phyloP scores from a whole-genome alignment of 2,113 vertebrate species.

The Esox niger region DNA sequence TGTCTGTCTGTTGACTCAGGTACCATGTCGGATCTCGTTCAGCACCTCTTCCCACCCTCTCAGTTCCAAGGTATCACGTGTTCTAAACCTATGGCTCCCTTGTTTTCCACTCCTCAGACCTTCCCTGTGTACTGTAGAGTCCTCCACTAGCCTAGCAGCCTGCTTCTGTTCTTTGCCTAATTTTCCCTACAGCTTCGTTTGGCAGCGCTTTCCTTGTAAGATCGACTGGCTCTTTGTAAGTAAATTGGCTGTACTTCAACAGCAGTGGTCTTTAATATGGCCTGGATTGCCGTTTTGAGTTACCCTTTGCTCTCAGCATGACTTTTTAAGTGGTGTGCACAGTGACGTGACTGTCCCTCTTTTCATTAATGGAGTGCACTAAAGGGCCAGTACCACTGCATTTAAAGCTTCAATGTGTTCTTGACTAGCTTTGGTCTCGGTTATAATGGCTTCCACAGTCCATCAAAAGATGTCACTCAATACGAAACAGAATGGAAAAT shows the following conservation, averaged over 20 bases:
- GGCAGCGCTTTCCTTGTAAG: slow-evolving; percentile 16
- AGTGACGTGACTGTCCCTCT: slow-evolving; percentile 4
- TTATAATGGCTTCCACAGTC: not conserved
- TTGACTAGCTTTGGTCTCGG: not conserved
- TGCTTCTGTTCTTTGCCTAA: slow-evolving; percentile 16
- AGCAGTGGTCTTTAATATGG: not conserved
- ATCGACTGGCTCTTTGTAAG: not conserved
- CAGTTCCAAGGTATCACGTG: slow-evolving; percentile 79
- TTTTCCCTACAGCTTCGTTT: slow-evolving; percentile 12
- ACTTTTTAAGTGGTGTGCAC: slow-evolving; percentile 17
- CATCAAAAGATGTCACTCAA: not conserved
- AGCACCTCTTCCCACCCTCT: slow-evolving; percentile 81
- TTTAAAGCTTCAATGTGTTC: not conserved
- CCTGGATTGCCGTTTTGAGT: not conserved
- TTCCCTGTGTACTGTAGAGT: slow-evolving; percentile 31
- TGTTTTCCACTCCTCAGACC: slow-evolving; percentile 19
- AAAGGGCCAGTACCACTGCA: not conserved
- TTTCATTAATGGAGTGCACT: too few species aligned
- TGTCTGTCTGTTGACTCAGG: slow-evolving; percentile 62
- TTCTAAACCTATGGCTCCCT: slow-evolving; percentile 29
- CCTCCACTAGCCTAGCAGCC: slow-evolving; percentile 6
- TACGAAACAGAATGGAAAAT: not conserved
- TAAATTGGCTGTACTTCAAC: not conserved
- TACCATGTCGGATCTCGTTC: slow-evolving; percentile 83
- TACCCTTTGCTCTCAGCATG: slow-evolving; percentile 23